Evolutionary conservation across 1,140 invertebrate species (phyloP).

Genomic region (Antheraea mylitta): DNA sequence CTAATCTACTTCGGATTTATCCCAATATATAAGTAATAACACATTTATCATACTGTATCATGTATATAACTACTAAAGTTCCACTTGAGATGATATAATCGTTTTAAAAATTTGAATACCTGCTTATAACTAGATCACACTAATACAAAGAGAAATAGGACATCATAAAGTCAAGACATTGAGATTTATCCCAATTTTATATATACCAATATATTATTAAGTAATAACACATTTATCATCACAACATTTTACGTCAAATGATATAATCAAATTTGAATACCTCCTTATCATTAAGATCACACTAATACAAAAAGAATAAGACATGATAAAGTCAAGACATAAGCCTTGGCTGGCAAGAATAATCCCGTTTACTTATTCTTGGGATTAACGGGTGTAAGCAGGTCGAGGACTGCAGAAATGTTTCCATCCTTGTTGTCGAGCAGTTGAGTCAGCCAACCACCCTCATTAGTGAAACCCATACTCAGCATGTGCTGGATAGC

Average conservation of each 20-base stretch:
- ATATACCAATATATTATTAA: no score
- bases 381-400: conserved; percentile 62
- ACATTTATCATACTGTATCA: no score
- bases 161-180: no score
- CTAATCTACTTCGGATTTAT: neutral
- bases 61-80: no score
- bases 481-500: conserved; percentile 85
- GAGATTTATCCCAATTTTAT: no score
- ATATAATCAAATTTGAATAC: no score
- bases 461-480: conserved; percentile 92
- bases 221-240: no score
- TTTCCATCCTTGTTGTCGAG: conserved; percentile 82
- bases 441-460: conserved; percentile 78
- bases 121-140: neutral
- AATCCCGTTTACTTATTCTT: conserved; percentile 33
- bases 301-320: neutral
- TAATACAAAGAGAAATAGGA: neutral
- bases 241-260: no score
- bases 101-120: no score
- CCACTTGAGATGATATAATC: no score
- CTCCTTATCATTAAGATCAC: neutral
- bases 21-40: neutral
- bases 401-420: conserved; percentile 85
- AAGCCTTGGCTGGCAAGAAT: neutral
- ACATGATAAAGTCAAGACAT: neutral